Conservation (phyloP, 2,888 invertebrate genomes). For the Acronicta aceris region DNA sequence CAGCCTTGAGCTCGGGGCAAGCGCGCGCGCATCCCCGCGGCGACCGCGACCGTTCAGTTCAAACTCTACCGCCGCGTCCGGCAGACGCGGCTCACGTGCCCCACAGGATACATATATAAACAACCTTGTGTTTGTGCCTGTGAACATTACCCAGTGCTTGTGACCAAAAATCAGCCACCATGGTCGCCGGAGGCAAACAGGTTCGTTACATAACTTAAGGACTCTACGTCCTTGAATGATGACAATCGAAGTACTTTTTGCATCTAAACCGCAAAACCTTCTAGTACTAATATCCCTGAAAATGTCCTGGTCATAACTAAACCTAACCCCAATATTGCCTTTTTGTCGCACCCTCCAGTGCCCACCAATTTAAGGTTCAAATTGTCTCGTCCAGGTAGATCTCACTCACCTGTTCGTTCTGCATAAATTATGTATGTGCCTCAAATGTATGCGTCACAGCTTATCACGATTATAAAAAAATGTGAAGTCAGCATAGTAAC, state of each 20-base stretch:
- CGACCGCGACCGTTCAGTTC: conserved; percentile 80
- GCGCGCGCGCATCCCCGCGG: conserved; percentile 71
- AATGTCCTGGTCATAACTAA: not conserved
- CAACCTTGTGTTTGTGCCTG: conserved; percentile 69
- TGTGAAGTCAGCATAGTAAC: conserved; percentile 69
- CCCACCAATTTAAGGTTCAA: conserved; percentile 4
- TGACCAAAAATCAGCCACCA: conserved; percentile 73
- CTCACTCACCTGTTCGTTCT: conserved; percentile 20
- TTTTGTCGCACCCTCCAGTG: conserved; percentile 3
- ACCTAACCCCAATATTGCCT: conserved; percentile 4
- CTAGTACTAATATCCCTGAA: conserved; percentile 14
- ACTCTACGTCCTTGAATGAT: conserved; percentile 46
- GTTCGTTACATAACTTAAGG: conserved; percentile 71
- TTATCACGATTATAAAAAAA: conserved; percentile 53
- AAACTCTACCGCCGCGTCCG: conserved; percentile 86
- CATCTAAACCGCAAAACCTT: conserved; percentile 16
- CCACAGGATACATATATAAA: conserved; percentile 46
- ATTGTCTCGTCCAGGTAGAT: conserved; percentile 7
- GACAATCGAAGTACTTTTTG: conserved; percentile 26
- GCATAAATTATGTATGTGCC: conserved; percentile 13
- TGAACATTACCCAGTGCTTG: conserved; percentile 78
- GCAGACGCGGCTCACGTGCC: conserved; percentile 84
- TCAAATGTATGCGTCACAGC: conserved; percentile 30
- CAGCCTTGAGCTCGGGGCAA: conserved; percentile 72
- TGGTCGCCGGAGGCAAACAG: conserved; percentile 89